These are phyloP conservation scores for Oscheius sp. DNA, from an alignment of 2,888 invertebrate species.

Conservation along the genomic window DNA sequence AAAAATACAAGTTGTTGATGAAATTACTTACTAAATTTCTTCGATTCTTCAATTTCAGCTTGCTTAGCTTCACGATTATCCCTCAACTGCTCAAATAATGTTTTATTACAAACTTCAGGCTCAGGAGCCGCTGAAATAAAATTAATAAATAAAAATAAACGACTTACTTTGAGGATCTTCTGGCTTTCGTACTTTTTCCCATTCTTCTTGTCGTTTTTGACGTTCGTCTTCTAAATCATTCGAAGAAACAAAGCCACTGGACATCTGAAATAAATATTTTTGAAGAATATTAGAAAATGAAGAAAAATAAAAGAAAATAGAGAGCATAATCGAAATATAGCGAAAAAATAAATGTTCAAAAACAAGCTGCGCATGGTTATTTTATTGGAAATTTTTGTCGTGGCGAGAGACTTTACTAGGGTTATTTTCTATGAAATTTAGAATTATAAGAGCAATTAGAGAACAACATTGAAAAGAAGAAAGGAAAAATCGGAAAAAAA, in stretches of 20 bases:
- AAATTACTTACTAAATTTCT: slow-evolving; percentile 85
- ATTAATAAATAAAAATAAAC: not conserved
- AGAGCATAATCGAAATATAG: no score
- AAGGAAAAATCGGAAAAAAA: no score
- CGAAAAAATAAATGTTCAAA: no score
- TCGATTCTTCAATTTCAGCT: slow-evolving; percentile 92
- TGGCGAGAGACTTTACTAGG: no score
- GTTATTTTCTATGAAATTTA: no score
- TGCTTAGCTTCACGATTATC: slow-evolving; percentile 92
- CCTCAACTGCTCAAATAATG: slow-evolving; percentile 90
- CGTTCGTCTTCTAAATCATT: slow-evolving; percentile 86
- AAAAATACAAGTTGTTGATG: not conserved
- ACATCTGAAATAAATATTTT: slow-evolving; percentile 39
- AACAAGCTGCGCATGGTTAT: no score
- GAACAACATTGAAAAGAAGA: no score
- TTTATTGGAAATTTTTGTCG: no score
- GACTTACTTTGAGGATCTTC: slow-evolving; percentile 87
- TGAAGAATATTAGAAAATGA: no score
- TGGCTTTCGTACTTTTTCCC: slow-evolving; percentile 91
- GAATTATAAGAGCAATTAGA: no score
- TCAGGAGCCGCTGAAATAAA: slow-evolving; percentile 84
- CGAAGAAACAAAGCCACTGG: slow-evolving; percentile 84
- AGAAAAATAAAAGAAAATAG: no score
- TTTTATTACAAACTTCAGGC: slow-evolving; percentile 84
- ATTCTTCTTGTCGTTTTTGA: slow-evolving; percentile 89